Percentiles rank a stretch among this genome's conserved stretches.
These are phyloP conservation scores for Rotaria sp. DNA, from an alignment of 2,888 invertebrate genomes.

Conservation along the genomic window DNA sequence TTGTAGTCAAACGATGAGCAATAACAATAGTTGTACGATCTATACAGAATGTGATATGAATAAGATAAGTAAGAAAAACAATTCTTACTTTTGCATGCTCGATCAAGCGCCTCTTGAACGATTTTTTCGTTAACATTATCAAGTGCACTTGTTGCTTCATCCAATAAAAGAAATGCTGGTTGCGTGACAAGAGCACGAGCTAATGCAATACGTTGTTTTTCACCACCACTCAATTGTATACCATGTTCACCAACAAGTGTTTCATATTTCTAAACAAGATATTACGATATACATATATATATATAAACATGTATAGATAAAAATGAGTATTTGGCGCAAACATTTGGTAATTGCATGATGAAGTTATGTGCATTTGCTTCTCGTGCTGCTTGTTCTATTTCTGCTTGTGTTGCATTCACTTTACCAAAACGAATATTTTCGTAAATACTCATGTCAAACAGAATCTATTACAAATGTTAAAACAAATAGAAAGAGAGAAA, in stretches of 20 bases:
- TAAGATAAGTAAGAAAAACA: background rate
- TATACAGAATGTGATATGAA: background rate
- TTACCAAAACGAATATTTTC: no score
- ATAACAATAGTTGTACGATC: slow-evolving; percentile 47
- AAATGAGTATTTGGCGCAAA: background rate
- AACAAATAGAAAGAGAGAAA: no score
- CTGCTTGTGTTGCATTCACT: no score
- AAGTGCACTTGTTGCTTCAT: no score
- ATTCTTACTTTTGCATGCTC: background rate
- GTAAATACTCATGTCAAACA: no score
- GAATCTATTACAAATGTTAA: no score
- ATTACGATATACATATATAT: no score
- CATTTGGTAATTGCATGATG: slow-evolving; percentile 44
- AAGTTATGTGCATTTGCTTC: slow-evolving; percentile 81
- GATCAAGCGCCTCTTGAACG: slow-evolving; percentile 38
- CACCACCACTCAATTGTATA: no score
- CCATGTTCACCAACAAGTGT: no score
- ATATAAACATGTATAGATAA: no score
- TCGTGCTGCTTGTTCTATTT: slow-evolving; percentile 46
- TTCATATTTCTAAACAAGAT: slow-evolving; percentile 44
- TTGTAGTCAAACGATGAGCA: slow-evolving; percentile 43
- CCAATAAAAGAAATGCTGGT: slow-evolving; percentile 63
- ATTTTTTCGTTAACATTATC: slow-evolving; percentile 32
- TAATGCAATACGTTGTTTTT: background rate
- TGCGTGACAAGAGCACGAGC: slow-evolving; percentile 53